phyloP scores from a whole-genome alignment of 37 sponge, comb jelly and placozoan species.

The Haliclona indistincta region DNA sequence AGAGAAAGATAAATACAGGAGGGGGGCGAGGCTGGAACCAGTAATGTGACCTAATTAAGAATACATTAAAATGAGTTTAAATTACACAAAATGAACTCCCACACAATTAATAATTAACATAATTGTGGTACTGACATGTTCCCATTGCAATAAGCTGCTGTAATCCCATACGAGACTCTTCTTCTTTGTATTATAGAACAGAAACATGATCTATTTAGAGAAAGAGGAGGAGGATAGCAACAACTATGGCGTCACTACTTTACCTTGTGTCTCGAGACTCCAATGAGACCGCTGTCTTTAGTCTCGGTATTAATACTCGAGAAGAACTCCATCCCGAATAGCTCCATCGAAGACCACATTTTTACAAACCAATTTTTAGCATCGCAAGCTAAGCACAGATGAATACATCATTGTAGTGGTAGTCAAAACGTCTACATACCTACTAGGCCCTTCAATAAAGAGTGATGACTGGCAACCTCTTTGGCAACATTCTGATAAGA shows the following conservation, averaged over 20 bases:
- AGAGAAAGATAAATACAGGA: neutral
- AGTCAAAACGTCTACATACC: conserved; percentile 2
- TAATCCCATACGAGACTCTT: conserved; percentile 59
- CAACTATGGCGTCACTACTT: neutral
- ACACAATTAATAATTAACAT: neutral
- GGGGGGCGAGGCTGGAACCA: neutral
- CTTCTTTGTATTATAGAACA: conserved; percentile 50
- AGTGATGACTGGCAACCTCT: conserved; percentile 43
- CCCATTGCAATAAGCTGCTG: conserved; percentile 39
- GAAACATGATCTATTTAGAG: conserved; percentile 41
- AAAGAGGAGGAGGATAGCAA: neutral
- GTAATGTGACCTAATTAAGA: neutral
- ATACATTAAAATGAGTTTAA: neutral
- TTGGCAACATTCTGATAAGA: conserved; percentile 32
- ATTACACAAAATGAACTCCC: too few relatives aligned
- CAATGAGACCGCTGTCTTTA: conserved; percentile 81
- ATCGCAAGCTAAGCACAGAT: conserved; percentile 10
- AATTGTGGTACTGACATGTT: conserved; percentile 30
- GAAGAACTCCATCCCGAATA: conserved; percentile 86
- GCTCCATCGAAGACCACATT: conserved; percentile 76
- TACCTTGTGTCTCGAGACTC: conserved; percentile 78
- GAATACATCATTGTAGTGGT: neutral
- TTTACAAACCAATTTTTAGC: conserved; percentile 81
- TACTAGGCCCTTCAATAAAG: conserved; percentile 50
- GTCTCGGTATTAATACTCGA: conserved; percentile 69